These are phyloP conservation scores for Nothobranchius kuhntae DNA, from an alignment of 2,113 vertebrate genomes.

Conservation along the genomic window DNA sequence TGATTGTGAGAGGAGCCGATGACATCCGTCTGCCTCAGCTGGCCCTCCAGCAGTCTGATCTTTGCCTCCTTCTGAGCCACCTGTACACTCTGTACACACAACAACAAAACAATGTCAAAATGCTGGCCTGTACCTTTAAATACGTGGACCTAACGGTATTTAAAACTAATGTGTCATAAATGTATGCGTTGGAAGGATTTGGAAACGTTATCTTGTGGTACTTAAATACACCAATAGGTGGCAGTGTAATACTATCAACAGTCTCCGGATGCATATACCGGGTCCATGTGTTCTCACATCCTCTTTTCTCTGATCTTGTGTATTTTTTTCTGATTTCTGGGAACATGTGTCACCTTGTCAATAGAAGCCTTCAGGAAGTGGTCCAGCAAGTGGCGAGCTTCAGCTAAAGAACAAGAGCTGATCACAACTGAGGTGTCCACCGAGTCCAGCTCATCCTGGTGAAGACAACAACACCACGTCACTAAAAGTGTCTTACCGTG, in stretches of 20 bases:
- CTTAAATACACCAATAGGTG: conserved; percentile 31
- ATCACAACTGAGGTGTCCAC: conserved; percentile 97
- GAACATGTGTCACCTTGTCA: conserved; percentile 83
- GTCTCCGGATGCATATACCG: background rate
- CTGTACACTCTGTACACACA: conserved; percentile 84
- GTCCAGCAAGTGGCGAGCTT: conserved; percentile 93
- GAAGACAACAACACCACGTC: conserved; percentile 11
- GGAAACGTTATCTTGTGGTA: background rate
- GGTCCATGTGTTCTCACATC: no score
- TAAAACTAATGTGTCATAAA: no score
- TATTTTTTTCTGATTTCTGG: background rate
- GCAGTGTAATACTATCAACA: background rate
- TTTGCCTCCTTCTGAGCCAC: conserved; percentile 96
- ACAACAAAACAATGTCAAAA: background rate
- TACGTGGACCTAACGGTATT: no score
- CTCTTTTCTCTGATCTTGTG: background rate
- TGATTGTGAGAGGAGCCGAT: conserved; percentile 89
- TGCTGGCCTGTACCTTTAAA: background rate
- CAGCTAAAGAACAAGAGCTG: conserved; percentile 94
- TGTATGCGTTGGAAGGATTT: no score
- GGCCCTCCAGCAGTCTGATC: conserved; percentile 92
- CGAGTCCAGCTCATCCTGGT: conserved; percentile 94
- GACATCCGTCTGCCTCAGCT: conserved; percentile 88
- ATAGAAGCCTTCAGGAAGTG: conserved; percentile 97
- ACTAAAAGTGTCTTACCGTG: background rate